Evolutionary conservation across 2,113 vertebrate species (phyloP), one percentile per base, ranked within the genome.

Genomic region (Apodemus speciosus): DNA sequence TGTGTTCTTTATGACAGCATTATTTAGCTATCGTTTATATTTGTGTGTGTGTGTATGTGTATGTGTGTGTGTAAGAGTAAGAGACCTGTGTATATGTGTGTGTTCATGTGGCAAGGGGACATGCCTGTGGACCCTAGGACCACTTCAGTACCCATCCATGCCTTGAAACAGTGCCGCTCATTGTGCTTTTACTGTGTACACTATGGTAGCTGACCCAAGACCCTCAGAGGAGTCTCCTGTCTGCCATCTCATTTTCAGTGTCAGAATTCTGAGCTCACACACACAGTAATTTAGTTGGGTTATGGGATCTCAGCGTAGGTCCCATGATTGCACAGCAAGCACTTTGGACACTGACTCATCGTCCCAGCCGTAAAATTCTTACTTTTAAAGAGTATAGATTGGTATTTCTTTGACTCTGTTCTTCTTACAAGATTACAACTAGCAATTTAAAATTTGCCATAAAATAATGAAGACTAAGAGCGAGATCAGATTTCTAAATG

Each of bases 361-460:
- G 38, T 46, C 73, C 73, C 43, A 76, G 14, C 43, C 21, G 14
- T 30, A 49, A 46, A 49, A 87, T 38, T 66, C 32, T 81, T n/a
- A 38, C n/a, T 91, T 88, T 56, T 46, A 66, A 83, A 75, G n/a
- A 80, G 1, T 83, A 68, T 20, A 20, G 16, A 3, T 38, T 38
- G 16, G 13, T 20, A 58, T 16, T 58, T 91, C 60, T 86, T 27
- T 66, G 15, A 80, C 62, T 49, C 38, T 76, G 76, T 72, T 66
- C 64, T 73, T 73, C 46, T 94, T 87, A 88, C 49, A 92, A 73
- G 32, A 87, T 13, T 64, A 88, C 35, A 93, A 79, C 32, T 73
- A 73, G 43, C 68, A 64, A 75, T 40, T 92, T 88, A 76, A 60
- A 88, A 83, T 40, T 83, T 88, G 23, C 6, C 13, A 75, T 35